Evolutionary conservation across 2,797 vertebrate genomes (phyloP).

Genomic region (Zenarchopterus dispar): DNA sequence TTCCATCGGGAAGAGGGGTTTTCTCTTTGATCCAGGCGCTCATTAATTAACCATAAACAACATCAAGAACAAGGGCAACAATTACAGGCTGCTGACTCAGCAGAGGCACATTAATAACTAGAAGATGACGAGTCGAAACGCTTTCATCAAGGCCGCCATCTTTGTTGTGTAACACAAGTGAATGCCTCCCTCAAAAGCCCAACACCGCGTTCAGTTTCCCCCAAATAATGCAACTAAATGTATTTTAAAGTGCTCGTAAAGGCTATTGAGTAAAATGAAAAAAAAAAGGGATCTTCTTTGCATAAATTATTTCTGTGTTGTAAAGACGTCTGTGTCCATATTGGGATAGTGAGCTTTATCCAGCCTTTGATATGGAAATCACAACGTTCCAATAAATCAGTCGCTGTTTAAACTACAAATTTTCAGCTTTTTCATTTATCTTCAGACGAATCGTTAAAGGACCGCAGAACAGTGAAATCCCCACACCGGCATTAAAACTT

Average conservation of each 20-base stretch:
- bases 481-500: constrained; percentile 2
- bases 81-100: constrained; percentile 61
- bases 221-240: constrained; percentile 38
- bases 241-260: constrained; percentile 42
- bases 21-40: constrained; percentile 73
- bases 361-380: constrained; percentile 2
- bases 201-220: constrained; percentile 38
- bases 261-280: too few relatives aligned
- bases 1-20: constrained; percentile 62
- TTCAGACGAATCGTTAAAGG: constrained; percentile 26
- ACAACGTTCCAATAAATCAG: background rate
- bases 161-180: constrained; percentile 40
- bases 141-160: constrained; percentile 25
- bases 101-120: constrained; percentile 23
- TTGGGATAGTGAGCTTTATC: background rate
- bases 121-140: constrained; percentile 11
- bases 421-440: constrained; percentile 21
- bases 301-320: background rate
- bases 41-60: constrained; percentile 78
- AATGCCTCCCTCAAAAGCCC: constrained; percentile 37
- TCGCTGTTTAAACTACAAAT: constrained; percentile 8
- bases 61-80: constrained; percentile 73
- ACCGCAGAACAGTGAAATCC: background rate
- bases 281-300: too few relatives aligned
- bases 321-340: background rate